phyloP scores from a whole-genome alignment of 2,113 vertebrate genomes.

The Dunckerocampus dactyliophorus region DNA sequence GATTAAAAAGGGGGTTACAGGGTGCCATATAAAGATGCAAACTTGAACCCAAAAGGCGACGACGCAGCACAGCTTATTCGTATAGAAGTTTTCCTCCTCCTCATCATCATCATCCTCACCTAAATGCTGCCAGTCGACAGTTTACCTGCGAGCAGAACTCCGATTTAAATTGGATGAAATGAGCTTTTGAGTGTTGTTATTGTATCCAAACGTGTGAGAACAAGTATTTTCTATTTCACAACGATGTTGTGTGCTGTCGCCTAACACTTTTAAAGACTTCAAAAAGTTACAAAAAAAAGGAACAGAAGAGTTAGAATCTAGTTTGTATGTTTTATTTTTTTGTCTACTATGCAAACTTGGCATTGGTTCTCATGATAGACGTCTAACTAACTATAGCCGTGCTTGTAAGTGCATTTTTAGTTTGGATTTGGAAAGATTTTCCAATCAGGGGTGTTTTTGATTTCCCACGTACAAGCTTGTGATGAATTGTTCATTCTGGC shows the following conservation, averaged over 20 bases:
- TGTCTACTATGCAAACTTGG: slow-evolving; percentile 94
- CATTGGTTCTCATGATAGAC: slow-evolving; percentile 79
- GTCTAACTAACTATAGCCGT: slow-evolving; percentile 69
- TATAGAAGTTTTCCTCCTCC: too few relatives aligned
- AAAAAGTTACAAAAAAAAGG: slow-evolving; percentile 47
- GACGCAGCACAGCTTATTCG: neutral
- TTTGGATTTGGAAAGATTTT: slow-evolving; percentile 18
- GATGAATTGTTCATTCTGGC: slow-evolving; percentile 70
- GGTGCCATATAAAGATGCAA: slow-evolving; percentile 5
- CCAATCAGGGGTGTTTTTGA: slow-evolving; percentile 65
- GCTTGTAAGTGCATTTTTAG: slow-evolving; percentile 75
- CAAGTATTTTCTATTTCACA: slow-evolving; percentile 2
- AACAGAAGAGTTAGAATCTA: slow-evolving; percentile 59
- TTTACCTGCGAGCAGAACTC: slow-evolving; percentile 31
- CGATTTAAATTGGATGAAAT: neutral
- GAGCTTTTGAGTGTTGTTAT: slow-evolving; percentile 4
- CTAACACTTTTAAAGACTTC: slow-evolving; percentile 63
- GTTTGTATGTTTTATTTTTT: slow-evolving; percentile 64
- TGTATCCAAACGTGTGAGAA: neutral
- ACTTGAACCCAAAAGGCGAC: slow-evolving; percentile 25
- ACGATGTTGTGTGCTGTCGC: slow-evolving; percentile 63
- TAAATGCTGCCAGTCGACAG: slow-evolving; percentile 21
- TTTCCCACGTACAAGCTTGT: slow-evolving; percentile 57
- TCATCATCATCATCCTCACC: neutral
- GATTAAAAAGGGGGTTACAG: slow-evolving; percentile 1